Conservation (phyloP, 2,113 vertebrate genomes). For the Poicephalus meyeri region DNA sequence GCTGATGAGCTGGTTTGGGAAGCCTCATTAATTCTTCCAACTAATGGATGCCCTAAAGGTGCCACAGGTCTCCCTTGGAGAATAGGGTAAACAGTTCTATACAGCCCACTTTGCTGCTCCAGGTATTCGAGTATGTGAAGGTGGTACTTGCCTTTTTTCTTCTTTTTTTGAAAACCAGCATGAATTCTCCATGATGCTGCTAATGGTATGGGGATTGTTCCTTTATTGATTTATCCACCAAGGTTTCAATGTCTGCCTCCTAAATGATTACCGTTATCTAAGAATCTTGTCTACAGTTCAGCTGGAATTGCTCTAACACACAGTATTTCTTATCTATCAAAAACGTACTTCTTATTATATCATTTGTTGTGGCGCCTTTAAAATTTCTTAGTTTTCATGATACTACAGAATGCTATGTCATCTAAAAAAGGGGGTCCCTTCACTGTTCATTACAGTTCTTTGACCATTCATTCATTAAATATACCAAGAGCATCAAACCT, state of each 20-base stretch:
- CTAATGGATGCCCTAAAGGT: neutral
- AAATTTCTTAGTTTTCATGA: neutral
- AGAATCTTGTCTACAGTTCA: conserved; percentile 1
- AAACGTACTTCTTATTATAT: neutral
- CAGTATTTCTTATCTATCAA: neutral
- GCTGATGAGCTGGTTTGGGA: neutral
- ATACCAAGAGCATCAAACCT: neutral
- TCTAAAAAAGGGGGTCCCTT: neutral
- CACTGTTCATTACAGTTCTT: neutral
- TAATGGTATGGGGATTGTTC: neutral
- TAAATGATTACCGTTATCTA: neutral
- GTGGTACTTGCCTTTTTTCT: neutral
- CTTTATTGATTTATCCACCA: neutral
- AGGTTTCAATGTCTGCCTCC: neutral
- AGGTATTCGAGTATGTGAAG: neutral
- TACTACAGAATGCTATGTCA: neutral
- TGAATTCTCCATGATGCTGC: neutral
- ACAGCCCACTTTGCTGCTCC: neutral
- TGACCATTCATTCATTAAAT: neutral
- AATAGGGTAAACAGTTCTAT: neutral
- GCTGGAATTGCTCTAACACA: neutral
- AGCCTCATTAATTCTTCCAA: neutral
- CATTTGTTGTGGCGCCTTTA: neutral
- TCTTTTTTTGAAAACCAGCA: neutral
- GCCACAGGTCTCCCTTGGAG: neutral